Base-by-base conservation (phyloP, 2,888 invertebrate species). In the Sturmia bella region DNA sequence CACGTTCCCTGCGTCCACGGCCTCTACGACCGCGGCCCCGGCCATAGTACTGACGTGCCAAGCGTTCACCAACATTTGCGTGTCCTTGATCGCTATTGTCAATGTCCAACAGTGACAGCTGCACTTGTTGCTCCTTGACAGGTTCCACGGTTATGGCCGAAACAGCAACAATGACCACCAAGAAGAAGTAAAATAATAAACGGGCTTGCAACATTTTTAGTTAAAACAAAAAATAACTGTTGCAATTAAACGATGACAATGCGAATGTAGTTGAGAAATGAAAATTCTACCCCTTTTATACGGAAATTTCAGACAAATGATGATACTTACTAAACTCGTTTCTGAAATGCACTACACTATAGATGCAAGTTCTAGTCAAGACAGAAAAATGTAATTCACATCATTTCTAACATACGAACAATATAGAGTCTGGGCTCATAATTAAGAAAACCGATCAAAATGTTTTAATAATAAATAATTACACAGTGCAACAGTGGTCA, bases 51-150 rank as follows among this genome's bases (percentile, higher is more conserved):
- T 85, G 84, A 37, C 87, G 85, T n/a, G 81, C 84, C 24, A 80
- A 66, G 64, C 87, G 84, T 52, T 69, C 84, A 5, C 85, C 85
- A 69, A 80, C 84, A 75, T 87, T 87, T 24, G 82, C 86, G 63
- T 87, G 86, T 82, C 85, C 86, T 43, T 84, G 80, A 15, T 12
- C 64, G 39, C 21, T 6, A 24, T 52, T 13, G 48, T 85, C 84
- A 0, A 80, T 86, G 13, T 69, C 85, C 12, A 84, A 15, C 2
- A 86, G 61, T 7, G 74, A 72, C n/a, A 82, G 54, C 11, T 80
- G 70, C 15, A 59, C 43, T 12, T 19, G 48, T 11, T 73, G 21
- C 17, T 48, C 61, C 32, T 74, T 61, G 0, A 41, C 12, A 32
- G 73, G 61, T 39, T 37, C 21, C 7, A 54, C 52, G 0, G 52